These are phyloP conservation scores for Papilio elwesi DNA, from an alignment of 2,888 invertebrate species.

Conservation along the genomic window DNA sequence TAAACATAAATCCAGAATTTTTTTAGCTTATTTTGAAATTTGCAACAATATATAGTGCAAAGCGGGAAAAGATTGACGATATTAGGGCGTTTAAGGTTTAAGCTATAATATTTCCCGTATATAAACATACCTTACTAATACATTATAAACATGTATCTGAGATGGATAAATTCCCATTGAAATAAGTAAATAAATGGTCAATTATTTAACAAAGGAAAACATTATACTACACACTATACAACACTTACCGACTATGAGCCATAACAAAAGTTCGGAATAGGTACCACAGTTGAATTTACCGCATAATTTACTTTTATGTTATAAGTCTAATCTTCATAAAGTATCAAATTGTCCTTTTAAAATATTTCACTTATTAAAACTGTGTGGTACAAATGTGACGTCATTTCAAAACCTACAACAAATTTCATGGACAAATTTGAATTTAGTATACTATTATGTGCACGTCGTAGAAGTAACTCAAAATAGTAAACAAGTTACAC, in stretches of 20 bases:
- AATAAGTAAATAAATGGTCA: neutral
- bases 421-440: slow-evolving; percentile 33
- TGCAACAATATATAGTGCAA: neutral
- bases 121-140: neutral
- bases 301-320: slow-evolving; percentile 51
- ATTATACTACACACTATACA: slow-evolving; percentile 9
- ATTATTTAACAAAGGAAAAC: slow-evolving; percentile 15
- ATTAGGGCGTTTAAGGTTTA: slow-evolving; percentile 7
- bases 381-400: slow-evolving; percentile 38
- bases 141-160: neutral
- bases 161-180: neutral
- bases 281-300: slow-evolving; percentile 58
- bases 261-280: slow-evolving; percentile 53
- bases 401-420: slow-evolving; percentile 26
- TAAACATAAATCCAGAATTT: neutral
- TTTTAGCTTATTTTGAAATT: neutral
- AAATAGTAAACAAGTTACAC: slow-evolving; percentile 5
- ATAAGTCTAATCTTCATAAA: slow-evolving; percentile 43
- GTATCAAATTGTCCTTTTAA: slow-evolving; percentile 15
- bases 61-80: slow-evolving; percentile 3
- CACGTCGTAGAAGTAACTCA: slow-evolving; percentile 16
- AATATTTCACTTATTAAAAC: slow-evolving; percentile 31
- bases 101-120: neutral
- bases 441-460: slow-evolving; percentile 4
- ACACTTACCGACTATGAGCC: slow-evolving; percentile 55